A percentile compares a stretch with the other conserved stretches of the same genome.
These are phyloP conservation scores for Dicrostonyx torquatus DNA, from an alignment of 2,797 vertebrate species.

Conservation along the genomic window DNA sequence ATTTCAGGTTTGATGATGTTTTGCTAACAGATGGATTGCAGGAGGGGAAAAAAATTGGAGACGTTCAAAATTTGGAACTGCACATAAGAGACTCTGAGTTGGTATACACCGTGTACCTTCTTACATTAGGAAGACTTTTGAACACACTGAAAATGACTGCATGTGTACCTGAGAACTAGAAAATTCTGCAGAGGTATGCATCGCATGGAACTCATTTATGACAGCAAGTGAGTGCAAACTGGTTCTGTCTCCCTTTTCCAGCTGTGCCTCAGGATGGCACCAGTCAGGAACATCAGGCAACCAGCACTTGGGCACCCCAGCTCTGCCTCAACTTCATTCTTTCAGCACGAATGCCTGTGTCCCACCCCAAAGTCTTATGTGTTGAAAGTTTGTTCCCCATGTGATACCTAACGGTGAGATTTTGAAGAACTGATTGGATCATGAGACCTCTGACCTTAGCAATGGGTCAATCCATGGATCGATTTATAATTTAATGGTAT, in stretches of 20 bases:
- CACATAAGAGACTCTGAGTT: not conserved
- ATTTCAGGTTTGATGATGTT: constrained; percentile 39
- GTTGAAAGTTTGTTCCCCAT: not conserved
- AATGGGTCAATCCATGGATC: not conserved
- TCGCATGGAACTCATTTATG: not conserved
- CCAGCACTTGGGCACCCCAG: not conserved
- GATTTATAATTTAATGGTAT: not conserved
- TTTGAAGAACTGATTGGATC: not conserved
- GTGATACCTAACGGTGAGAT: no score
- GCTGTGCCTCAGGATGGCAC: not conserved
- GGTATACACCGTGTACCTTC: not conserved
- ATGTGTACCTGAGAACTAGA: not conserved
- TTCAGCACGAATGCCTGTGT: accelerated
- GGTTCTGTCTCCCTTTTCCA: not conserved
- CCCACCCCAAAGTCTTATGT: not conserved
- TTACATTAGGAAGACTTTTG: not conserved
- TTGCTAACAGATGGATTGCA: not conserved
- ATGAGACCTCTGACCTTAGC: not conserved
- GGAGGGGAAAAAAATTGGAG: not conserved
- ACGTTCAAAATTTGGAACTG: not conserved
- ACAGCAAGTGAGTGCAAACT: not conserved
- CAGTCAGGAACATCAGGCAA: not conserved
- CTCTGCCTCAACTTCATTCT: not conserved
- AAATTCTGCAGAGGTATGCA: not conserved
- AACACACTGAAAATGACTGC: not conserved